Percentiles rank a stretch among this genome's conserved stretches.
phyloP scores from a whole-genome alignment of 2,888 invertebrate genomes.

The Electrophaes corylata region DNA sequence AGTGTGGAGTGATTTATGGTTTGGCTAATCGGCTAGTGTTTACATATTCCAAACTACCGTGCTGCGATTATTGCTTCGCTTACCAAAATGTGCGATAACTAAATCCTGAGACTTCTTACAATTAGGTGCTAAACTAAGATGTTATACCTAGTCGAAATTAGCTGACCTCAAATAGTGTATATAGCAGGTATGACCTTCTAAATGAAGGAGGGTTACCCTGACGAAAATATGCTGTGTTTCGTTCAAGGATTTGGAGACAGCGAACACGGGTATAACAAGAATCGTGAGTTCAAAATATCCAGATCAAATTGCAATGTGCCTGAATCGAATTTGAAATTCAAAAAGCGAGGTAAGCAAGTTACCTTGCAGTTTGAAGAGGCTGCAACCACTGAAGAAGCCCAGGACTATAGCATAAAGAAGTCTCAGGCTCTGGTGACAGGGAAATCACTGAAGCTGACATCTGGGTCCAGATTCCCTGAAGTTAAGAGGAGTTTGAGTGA shows the following conservation, averaged over 20 bases:
- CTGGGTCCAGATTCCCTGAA: conserved; percentile 64
- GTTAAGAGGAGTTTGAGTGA: conserved; percentile 80
- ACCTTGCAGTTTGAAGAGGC: conserved; percentile 49
- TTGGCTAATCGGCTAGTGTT: conserved; percentile 36
- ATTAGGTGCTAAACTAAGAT: conserved; percentile 32
- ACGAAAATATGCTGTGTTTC: conserved; percentile 88
- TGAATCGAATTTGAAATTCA: conserved; percentile 60
- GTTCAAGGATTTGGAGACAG: conserved; percentile 86
- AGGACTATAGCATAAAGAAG: conserved; percentile 50
- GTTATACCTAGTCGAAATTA: conserved; percentile 29
- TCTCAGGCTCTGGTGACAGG: conserved; percentile 55
- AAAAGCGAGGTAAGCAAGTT: conserved; percentile 55
- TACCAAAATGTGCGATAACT: conserved; percentile 3
- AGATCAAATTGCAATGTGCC: conserved; percentile 51
- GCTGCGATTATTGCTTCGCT: conserved; percentile 2
- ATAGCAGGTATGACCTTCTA: conserved; percentile 67
- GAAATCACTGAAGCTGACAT: conserved; percentile 66
- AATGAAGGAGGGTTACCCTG: conserved; percentile 79
- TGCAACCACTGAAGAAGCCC: conserved; percentile 43
- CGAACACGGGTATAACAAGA: conserved; percentile 63
- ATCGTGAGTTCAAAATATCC: conserved; percentile 55
- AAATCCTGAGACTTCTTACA: conserved; percentile 7
- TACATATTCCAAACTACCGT: conserved; percentile 23
- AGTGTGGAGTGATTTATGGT: conserved; percentile 29
- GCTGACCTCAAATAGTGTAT: conserved; percentile 37